Conservation (phyloP, 1,140 invertebrate species). For the Lysiphlebus fabarum region DNA sequence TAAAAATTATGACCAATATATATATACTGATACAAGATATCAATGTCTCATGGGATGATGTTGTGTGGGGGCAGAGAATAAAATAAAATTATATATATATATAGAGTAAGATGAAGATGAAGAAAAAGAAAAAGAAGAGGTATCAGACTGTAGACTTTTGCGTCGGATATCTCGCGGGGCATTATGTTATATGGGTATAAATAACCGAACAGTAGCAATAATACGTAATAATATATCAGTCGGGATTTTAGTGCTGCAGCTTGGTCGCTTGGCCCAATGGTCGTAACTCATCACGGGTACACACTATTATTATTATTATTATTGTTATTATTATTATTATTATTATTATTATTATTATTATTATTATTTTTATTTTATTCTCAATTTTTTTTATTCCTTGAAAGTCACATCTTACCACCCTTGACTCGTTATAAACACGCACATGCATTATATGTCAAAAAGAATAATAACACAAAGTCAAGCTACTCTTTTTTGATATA, state of each 20-base stretch:
- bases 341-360: constrained; percentile 19
- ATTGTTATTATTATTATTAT: constrained; percentile 19
- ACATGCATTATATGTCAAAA: neutral
- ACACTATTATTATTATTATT: constrained; percentile 26
- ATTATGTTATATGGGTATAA: constrained; percentile 57
- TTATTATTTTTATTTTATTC: constrained; percentile 6
- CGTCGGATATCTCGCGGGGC: constrained; percentile 46
- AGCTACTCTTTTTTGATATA: too few relatives aligned
- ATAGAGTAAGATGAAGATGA: constrained; percentile 2
- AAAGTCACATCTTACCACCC: neutral
- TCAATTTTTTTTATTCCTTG: neutral
- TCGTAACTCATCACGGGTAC: constrained; percentile 55
- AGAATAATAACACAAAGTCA: too few relatives aligned
- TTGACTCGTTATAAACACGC: constrained; percentile 4
- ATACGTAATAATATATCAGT: constrained; percentile 59
- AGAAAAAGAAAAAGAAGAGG: constrained; percentile 5
- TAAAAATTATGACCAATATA: constrained; percentile 55
- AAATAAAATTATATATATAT: constrained; percentile 6
- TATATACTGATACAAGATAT: constrained; percentile 45
- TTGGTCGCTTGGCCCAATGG: constrained; percentile 49
- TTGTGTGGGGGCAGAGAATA: constrained; percentile 30
- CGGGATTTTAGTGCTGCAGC: constrained; percentile 56
- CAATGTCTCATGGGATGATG: constrained; percentile 44
- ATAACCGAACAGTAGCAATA: constrained; percentile 57
- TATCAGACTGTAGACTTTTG: constrained; percentile 11